phyloP scores from a whole-genome alignment of 2,888 invertebrate species.

The Nephrotoma appendiculata region DNA sequence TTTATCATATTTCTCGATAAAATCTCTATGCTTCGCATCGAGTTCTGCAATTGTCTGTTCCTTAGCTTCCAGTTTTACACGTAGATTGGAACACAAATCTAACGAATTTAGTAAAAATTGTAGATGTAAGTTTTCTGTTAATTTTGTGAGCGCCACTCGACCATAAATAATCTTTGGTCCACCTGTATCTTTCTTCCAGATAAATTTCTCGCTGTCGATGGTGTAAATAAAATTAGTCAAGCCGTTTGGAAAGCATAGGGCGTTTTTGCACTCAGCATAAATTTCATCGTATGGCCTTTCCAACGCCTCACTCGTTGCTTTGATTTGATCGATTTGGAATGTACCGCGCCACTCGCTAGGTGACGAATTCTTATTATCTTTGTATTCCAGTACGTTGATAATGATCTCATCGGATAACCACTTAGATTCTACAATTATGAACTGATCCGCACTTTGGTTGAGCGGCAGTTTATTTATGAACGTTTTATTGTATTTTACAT shows the following conservation, averaged over 20 bases:
- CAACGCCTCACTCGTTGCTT: not conserved
- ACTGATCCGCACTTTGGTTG: not conserved
- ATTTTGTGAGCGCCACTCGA: not conserved
- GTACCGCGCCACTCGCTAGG: not conserved
- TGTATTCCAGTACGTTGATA: not conserved
- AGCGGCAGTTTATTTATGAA: not conserved
- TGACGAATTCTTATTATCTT: not conserved
- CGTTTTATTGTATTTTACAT: not conserved
- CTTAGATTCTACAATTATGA: not conserved
- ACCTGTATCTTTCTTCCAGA: not conserved
- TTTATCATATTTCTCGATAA: not conserved
- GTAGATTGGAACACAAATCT: not conserved
- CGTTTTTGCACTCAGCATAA: not conserved
- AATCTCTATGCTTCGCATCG: not conserved
- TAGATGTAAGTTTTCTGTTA: not conserved
- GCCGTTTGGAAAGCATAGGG: not conserved
- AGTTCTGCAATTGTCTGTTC: not conserved
- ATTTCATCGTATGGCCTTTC: not conserved
- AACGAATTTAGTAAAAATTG: not conserved
- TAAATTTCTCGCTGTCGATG: not conserved
- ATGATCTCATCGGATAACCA: not conserved
- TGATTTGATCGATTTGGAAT: not conserved
- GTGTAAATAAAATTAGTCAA: not conserved
- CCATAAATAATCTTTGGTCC: not conserved
- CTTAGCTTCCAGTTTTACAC: not conserved